Evolutionary conservation across 2,797 vertebrate species (phyloP), one percentile per base, ranked within the genome.

Genomic region (Mallotus villosus): DNA sequence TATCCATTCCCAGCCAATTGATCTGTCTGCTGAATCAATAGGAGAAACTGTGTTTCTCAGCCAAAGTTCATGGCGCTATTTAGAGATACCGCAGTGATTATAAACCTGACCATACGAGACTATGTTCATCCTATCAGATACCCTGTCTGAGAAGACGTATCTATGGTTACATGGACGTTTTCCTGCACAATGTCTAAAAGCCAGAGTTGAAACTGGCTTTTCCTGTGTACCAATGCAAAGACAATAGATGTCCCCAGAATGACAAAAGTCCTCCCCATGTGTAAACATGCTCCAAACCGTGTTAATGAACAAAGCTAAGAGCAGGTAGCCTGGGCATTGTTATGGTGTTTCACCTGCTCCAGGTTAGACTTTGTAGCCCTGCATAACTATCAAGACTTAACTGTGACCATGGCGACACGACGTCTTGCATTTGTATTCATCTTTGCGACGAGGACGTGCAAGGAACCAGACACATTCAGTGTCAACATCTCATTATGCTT

Each of bases 1-100:
- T 77, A 74, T 73, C 71, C 61, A 34, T 27, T 25, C 49, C n/a
- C 41, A 55, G 19, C 51, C 17, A 21, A 67, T 67, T 55, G 66
- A 67, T 57, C 29, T 55, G 25, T 24, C 21, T 67, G 46, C 32
- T n/a, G 29, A 73, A 73, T 73, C 71, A 46, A 73, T 60, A 22
- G 34, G 22, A 58, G 57, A n/a, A 67, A 51, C 46, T 21, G 27
- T 32, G 27, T 46, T 46, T 41, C 22, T 22, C 34, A 46, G 63
- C 37, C 22, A 22, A 65, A 65, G 22, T 62, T 62, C 25, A 62
- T 17, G 17, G 37, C 24, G 63, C 34, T 65, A 65, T 65, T 41
- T 41, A 65, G 8, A 65, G 37, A 25, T 65, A 49, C 27, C 5
- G 16, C 27, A 3, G 16, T 55, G 51, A 55, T 55, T 55, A 55